Evolutionary conservation across 2,888 invertebrate genomes (phyloP).

Genomic region (Branchipolynoe longqiensis): DNA sequence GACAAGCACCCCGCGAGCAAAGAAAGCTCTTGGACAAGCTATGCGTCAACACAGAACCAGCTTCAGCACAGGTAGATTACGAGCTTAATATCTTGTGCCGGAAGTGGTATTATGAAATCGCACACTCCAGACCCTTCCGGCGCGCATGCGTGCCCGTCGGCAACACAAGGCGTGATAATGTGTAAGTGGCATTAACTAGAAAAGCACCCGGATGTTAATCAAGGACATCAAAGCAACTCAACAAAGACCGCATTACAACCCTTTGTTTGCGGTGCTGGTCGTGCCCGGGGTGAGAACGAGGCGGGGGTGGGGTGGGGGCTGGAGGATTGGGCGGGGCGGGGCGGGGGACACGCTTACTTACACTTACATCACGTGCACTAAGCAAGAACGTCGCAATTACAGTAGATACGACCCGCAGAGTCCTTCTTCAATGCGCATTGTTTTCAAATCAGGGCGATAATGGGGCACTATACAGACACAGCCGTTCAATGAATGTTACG

Average conservation of each 20-base stretch:
- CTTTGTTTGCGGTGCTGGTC: neutral
- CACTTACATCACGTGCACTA: no score
- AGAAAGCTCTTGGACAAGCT: no score
- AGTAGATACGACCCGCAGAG: no score
- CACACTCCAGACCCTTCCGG: neutral
- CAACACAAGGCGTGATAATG: conserved; percentile 42
- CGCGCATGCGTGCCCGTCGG: conserved; percentile 33
- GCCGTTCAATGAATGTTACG: no score
- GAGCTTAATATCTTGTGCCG: neutral
- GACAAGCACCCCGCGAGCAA: no score
- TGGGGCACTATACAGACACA: no score
- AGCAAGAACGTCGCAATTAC: no score
- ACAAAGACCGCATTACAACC: conserved; percentile 5
- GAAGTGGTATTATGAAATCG: neutral
- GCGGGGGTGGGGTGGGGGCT: neutral
- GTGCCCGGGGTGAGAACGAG: neutral
- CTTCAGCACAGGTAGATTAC: neutral
- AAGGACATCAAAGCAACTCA: neutral
- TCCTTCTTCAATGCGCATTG: no score
- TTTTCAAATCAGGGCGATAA: no score
- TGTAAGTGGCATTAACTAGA: conserved; percentile 40
- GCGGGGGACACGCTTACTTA: no score
- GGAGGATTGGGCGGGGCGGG: no score
- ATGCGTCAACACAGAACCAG: no score
- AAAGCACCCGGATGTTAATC: conserved; percentile 41